Evolutionary conservation across 2,888 invertebrate species (phyloP).

Genomic region (Fragum sueziense): DNA sequence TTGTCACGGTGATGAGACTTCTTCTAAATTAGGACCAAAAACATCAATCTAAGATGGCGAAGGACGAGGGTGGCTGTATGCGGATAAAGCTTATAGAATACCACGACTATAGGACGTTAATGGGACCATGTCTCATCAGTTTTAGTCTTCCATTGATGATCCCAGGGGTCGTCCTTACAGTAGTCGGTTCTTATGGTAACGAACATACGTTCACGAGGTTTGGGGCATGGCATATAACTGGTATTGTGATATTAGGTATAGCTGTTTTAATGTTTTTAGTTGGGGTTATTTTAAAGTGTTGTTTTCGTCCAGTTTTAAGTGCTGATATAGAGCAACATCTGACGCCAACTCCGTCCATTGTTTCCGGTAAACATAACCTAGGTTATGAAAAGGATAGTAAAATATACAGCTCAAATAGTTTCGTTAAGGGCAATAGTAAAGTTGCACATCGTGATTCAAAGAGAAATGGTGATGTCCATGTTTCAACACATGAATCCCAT

Average conservation of each 20-base stretch:
- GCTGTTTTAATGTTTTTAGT: slow-evolving; percentile 52
- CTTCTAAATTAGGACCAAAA: no score
- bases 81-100: slow-evolving; percentile 55
- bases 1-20: no score
- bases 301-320: slow-evolving; percentile 59
- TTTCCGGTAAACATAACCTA: slow-evolving; percentile 46
- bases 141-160: slow-evolving; percentile 59
- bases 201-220: slow-evolving; percentile 60
- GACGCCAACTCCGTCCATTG: slow-evolving; percentile 56
- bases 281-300: slow-evolving; percentile 63
- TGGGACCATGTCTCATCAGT: slow-evolving; percentile 58
- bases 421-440: slow-evolving; percentile 31
- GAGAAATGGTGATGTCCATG: slow-evolving; percentile 31
- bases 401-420: slow-evolving; percentile 12
- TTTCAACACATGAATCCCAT: slow-evolving; percentile 50
- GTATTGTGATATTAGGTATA: slow-evolving; percentile 58
- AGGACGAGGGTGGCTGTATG: slow-evolving; percentile 31
- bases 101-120: slow-evolving; percentile 52
- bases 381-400: slow-evolving; percentile 43
- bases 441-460: slow-evolving; percentile 21
- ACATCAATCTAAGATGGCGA: no score
- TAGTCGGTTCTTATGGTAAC: slow-evolving; percentile 60
- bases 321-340: slow-evolving; percentile 62
- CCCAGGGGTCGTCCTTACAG: slow-evolving; percentile 57
- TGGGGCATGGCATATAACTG: slow-evolving; percentile 64